Percentiles rank a stretch among this genome's conserved stretches.
These are phyloP conservation scores for Bombylius major DNA, from an alignment of 2,888 invertebrate genomes.

Conservation along the genomic window DNA sequence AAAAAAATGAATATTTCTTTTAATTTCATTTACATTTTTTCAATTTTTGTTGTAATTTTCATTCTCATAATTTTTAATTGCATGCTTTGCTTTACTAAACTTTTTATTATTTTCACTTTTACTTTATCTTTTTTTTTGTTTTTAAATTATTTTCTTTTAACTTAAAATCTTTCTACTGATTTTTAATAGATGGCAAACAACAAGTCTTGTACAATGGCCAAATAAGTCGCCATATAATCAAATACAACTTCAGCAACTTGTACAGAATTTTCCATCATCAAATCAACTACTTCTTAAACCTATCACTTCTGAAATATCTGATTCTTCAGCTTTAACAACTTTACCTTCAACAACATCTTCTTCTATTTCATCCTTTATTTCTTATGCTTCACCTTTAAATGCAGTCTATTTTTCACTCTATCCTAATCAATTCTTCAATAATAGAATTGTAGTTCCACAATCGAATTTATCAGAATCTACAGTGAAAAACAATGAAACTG, in stretches of 20 bases:
- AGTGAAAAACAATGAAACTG: too few relatives aligned
- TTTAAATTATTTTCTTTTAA: not conserved
- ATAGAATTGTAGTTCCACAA: too few relatives aligned
- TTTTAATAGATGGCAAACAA: slow-evolving; percentile 24
- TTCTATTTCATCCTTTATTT: too few relatives aligned
- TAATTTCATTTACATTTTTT: too few relatives aligned
- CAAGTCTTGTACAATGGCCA: slow-evolving; percentile 29
- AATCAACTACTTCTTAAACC: not conserved
- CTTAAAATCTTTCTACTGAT: not conserved
- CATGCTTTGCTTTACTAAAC: too few relatives aligned
- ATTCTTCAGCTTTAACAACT: not conserved
- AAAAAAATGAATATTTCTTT: too few relatives aligned
- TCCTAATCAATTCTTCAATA: not conserved
- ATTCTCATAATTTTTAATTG: too few relatives aligned
- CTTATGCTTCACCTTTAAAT: not conserved
- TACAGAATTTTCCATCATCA: not conserved
- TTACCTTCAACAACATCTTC: not conserved
- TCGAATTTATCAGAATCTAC: too few relatives aligned
- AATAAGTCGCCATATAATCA: not conserved
- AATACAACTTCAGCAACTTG: not conserved
- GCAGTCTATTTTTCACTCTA: not conserved
- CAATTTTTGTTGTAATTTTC: too few relatives aligned
- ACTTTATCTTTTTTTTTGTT: too few relatives aligned
- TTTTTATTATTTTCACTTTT: too few relatives aligned
- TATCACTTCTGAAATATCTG: not conserved